Evolutionary conservation across 1,140 invertebrate genomes (phyloP).

Genomic region (Drepana arcuata): DNA sequence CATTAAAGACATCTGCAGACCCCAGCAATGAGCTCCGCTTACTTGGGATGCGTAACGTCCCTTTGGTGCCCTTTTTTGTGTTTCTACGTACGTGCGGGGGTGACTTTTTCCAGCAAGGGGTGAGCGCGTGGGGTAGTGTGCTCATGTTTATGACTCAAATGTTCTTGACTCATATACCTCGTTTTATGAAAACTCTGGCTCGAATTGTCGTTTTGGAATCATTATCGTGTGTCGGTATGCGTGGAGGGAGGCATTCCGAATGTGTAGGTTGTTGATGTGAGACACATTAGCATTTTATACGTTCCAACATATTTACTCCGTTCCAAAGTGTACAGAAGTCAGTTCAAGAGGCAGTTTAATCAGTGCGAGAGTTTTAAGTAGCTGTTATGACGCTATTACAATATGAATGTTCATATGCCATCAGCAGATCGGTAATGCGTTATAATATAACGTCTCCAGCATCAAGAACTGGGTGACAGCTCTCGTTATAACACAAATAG

Average conservation of each 20-base stretch:
- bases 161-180: constrained; percentile 68
- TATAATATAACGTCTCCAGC: no score
- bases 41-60: constrained; percentile 65
- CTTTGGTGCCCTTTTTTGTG: constrained; percentile 62
- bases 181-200: constrained; percentile 62
- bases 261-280: constrained; percentile 10
- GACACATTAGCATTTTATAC: constrained; percentile 22
- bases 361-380: constrained; percentile 10
- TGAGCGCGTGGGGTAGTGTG: constrained; percentile 57
- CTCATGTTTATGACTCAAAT: constrained; percentile 58
- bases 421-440: no score
- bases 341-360: constrained; percentile 8
- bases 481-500: no score
- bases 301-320: constrained; percentile 1
- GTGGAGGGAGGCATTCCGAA: constrained; percentile 12
- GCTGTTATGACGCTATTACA: no score
- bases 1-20: constrained; percentile 70
- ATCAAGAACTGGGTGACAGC: no score
- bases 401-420: no score
- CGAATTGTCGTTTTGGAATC: constrained; percentile 46
- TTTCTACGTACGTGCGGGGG: constrained; percentile 57
- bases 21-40: constrained; percentile 60
- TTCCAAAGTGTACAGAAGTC: background rate
- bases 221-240: constrained; percentile 37
- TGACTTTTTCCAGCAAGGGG: constrained; percentile 66